A percentile compares a stretch with the other conserved stretches of the same genome.
These are phyloP conservation scores for Turdus rufiventris DNA, from an alignment of 2,113 vertebrate species.

Conservation along the genomic window DNA sequence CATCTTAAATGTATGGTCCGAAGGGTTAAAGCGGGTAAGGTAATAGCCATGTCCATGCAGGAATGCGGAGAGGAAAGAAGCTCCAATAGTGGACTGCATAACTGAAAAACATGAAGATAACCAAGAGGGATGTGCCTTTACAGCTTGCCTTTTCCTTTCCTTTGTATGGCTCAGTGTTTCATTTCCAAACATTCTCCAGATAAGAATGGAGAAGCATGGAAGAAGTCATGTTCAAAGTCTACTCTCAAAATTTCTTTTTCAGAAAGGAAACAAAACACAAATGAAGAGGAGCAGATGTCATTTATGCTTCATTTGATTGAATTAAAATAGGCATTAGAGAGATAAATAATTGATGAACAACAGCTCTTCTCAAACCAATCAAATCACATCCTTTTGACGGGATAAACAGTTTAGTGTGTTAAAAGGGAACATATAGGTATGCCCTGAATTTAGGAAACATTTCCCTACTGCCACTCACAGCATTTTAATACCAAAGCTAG, in stretches of 20 bases:
- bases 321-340: not conserved
- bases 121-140: not conserved
- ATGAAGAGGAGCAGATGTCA: not conserved
- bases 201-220: not conserved
- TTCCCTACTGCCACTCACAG: not conserved
- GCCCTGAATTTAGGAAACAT: not conserved
- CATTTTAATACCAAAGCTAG: not conserved
- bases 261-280: not conserved
- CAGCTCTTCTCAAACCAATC: not conserved
- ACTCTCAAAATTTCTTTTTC: not conserved
- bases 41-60: not conserved
- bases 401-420: not conserved
- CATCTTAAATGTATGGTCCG: not conserved
- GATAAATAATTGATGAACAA: not conserved
- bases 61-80: not conserved
- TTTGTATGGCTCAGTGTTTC: not conserved
- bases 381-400: not conserved
- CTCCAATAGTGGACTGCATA: not conserved
- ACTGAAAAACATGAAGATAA: not conserved
- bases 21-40: not conserved
- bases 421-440: not conserved
- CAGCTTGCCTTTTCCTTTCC: not conserved
- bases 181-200: not conserved
- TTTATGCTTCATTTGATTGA: not conserved
- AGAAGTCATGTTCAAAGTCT: not conserved